Evolutionary conservation across 2,113 vertebrate species (phyloP), one percentile per base, ranked within the genome.

Genomic region (Oenanthe oenanthe): DNA sequence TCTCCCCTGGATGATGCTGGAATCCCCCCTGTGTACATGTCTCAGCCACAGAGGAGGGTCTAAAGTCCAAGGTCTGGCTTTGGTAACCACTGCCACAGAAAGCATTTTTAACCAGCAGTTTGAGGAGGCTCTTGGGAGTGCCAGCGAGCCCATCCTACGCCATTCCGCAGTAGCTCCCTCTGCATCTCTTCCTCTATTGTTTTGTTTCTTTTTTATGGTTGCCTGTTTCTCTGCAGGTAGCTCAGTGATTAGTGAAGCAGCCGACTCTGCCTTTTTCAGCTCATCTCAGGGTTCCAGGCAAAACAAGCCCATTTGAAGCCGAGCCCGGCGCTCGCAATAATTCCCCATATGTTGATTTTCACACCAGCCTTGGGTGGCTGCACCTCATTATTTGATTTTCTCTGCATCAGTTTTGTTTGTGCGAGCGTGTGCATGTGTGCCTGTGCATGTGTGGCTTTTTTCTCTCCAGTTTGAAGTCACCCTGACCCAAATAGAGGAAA

Each of bases 311-410:
- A 97, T 96, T 95, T 97, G 95, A 96, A 96, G 93, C 95, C 0
- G 58, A 95, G 94, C 95, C 95, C 15, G 6, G 67, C 0, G 5
- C 82, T 92, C 0, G 4, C 93, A 95, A 91, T 96, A 96, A 90
- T 94, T 92, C 88, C 79, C 96, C 95, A 96, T 96, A 97, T 96
- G 97, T 93, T 94, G 91, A 79, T 94, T 95, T 97, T 96, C 93
- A 94, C 94, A 96, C 82, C 80, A 94, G 85, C 88, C 84, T 95
- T 95, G 85, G 76, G 79, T 94, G 85, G 95, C 77, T 95, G 89
- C 83, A 93, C 89, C 62, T 96, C 80, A 72, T 96, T 97, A 91
- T 97, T 97, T 95, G 84, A 92, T 96, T 95, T 93, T 95, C 80
- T 75, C 70, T 65, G 72, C 66, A 58, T 75, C 79, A 17, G 61